Evolutionary conservation across 2,888 invertebrate species (phyloP).

Genomic region (Diploptera punctata): DNA sequence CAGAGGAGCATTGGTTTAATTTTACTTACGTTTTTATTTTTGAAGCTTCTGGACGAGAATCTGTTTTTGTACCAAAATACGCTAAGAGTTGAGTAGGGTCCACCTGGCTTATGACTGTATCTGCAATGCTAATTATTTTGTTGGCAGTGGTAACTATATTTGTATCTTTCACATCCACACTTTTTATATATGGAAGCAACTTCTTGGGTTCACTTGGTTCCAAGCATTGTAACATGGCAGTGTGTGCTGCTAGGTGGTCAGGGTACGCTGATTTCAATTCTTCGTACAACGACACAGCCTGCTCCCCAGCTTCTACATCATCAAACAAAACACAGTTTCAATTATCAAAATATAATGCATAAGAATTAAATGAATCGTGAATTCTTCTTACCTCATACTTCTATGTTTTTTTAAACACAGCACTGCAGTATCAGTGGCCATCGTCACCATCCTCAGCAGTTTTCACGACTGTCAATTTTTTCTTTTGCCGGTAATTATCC

Average conservation of each 20-base stretch:
- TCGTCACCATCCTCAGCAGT: no score
- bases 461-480: no score
- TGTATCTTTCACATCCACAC: slow-evolving; percentile 68
- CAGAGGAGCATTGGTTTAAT: no score
- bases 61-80: slow-evolving; percentile 84
- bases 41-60: slow-evolving; percentile 79
- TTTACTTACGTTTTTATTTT: slow-evolving; percentile 82
- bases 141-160: slow-evolving; percentile 53
- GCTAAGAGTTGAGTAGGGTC: slow-evolving; percentile 81
- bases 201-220: slow-evolving; percentile 65
- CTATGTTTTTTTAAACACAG: no score
- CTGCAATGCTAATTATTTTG: slow-evolving; percentile 67
- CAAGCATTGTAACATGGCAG: slow-evolving; percentile 79
- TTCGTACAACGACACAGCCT: slow-evolving; percentile 74
- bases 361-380: no score
- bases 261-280: slow-evolving; percentile 75
- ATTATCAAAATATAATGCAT: no score
- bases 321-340: no score
- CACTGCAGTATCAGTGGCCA: no score
- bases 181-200: slow-evolving; percentile 54
- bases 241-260: slow-evolving; percentile 77
- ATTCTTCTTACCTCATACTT: no score
- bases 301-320: slow-evolving; percentile 66
- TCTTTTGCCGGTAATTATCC: no score
- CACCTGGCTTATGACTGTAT: slow-evolving; percentile 72